Conservation (phyloP, 2,888 invertebrate species). For the Ectropis crepuscularia region DNA sequence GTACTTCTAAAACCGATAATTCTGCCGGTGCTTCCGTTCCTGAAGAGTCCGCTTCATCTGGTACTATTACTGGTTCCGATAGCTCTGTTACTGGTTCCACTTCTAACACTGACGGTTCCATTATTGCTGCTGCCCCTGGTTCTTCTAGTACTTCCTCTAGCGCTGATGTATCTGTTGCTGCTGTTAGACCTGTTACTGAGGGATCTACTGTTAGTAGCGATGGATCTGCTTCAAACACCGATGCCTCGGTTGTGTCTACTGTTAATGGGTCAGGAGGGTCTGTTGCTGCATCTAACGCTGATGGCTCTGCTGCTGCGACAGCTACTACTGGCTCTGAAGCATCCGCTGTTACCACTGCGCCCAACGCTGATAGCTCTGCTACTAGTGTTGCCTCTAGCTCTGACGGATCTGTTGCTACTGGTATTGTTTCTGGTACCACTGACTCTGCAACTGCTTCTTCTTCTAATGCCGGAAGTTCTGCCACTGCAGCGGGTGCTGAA, state of each 20-base stretch:
- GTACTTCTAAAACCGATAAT: too few relatives aligned
- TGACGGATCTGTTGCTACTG: background rate
- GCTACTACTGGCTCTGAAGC: background rate
- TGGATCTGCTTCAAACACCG: background rate
- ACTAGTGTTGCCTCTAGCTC: conserved; percentile 8
- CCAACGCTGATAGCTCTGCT: background rate
- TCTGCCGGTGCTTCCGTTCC: background rate
- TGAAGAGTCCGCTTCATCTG: conserved; percentile 12
- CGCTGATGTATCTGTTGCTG: background rate
- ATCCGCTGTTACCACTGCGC: background rate
- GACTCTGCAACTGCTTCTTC: conserved; percentile 12
- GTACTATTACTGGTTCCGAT: conserved; percentile 10
- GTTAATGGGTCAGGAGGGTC: background rate
- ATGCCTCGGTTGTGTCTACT: background rate
- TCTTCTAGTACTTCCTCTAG: conserved; percentile 9
- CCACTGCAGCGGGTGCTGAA: conserved; percentile 4
- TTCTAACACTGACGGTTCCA: conserved; percentile 16
- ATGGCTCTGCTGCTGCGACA: background rate
- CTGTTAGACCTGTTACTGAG: conserved; percentile 1
- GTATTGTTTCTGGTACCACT: background rate
- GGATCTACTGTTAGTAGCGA: too few relatives aligned
- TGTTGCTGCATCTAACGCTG: background rate
- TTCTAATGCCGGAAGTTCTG: conserved; percentile 1
- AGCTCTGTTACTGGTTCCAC: conserved; percentile 21
- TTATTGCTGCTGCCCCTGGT: conserved; percentile 17